A percentile compares a stretch with the other conserved stretches of the same genome.
Conservation (phyloP, 2,113 vertebrate genomes). For the Ia io region DNA sequence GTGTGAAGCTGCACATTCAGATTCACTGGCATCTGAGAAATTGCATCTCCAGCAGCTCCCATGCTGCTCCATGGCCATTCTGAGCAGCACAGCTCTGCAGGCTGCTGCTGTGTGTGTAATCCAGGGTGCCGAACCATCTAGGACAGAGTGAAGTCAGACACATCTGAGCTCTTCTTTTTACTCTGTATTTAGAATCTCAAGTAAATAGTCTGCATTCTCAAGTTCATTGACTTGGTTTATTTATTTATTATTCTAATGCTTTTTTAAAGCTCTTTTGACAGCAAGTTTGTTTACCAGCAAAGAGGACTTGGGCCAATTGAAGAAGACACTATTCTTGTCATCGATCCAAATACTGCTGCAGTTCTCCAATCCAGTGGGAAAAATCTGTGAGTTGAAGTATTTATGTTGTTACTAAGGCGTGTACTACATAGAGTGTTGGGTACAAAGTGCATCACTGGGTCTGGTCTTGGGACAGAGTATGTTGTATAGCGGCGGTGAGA, state of each 20-base stretch:
- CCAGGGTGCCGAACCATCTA: not conserved
- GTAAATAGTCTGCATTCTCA: not conserved
- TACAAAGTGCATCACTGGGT: not conserved
- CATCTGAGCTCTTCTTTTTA: not conserved
- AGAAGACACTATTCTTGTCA: constrained; percentile 92
- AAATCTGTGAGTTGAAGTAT: constrained; percentile 87
- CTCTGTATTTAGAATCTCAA: not conserved
- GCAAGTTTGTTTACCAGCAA: constrained; percentile 89
- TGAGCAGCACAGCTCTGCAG: not conserved
- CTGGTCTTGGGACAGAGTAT: not conserved
- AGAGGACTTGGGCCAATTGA: constrained; percentile 92
- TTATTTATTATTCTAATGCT: constrained; percentile 62
- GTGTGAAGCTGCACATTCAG: not conserved
- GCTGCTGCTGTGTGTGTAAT: not conserved
- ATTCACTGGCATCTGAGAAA: fast-evolving
- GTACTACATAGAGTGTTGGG: not conserved
- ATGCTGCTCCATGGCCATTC: not conserved
- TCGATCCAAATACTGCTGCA: constrained; percentile 87
- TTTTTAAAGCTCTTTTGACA: constrained; percentile 91
- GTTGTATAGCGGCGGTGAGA: not conserved
- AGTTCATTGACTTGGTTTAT: not conserved
- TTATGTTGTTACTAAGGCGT: not conserved
- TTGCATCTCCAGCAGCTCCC: not conserved
- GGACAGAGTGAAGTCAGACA: not conserved
- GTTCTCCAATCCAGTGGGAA: constrained; percentile 90